Evolutionary conservation across 1,140 invertebrate genomes (phyloP), one percentile per base, ranked within the genome.

Genomic region (Drosophila simulans): DNA sequence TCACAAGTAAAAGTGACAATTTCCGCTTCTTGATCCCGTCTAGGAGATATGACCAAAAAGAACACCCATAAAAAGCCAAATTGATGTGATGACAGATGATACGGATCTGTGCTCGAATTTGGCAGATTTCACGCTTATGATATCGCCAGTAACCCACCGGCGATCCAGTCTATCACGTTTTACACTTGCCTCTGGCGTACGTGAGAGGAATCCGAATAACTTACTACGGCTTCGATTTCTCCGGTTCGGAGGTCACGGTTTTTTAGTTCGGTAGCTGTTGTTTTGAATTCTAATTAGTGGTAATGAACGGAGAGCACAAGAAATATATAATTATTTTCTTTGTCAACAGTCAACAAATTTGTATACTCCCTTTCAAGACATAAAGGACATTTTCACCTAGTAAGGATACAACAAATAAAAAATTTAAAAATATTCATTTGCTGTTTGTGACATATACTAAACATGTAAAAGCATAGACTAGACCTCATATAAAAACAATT

Each of bases 11-110:
- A 78, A 70, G 58, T 71, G 80, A 84, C 81, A 77, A 74, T 81
- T 86, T 85, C 81, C 81, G 81, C 72, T 72, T 52, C 45, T 15
- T 20, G 49, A 56, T 52, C 17, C 22, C 12, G 10, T 11, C 31
- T 8, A 12, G 20, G 46, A 12, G 60, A 48, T 31, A 31, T 40
- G 53, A 43, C 57, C 48, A 34, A 20, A 27, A 35, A 65, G 58
- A 85, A 77, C 88, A 75, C 68, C 83, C 88, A 91, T 91, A 91
- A 91, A 91, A 89, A 82, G 66, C 73, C 89, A 82, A 89, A 91
- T 91, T 91, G 89, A 91, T 91, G 90, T 80, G 83, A 70, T 73
- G 80, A 74, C 73, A 73, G 60, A 55, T 34, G 73, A 58, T 51
- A 5, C 4, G 11, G 49, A 46, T 46, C 42, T 31, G 46, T 12